These are phyloP conservation scores for Mixornis gularis DNA, from an alignment of 2,113 vertebrate species.

Conservation along the genomic window DNA sequence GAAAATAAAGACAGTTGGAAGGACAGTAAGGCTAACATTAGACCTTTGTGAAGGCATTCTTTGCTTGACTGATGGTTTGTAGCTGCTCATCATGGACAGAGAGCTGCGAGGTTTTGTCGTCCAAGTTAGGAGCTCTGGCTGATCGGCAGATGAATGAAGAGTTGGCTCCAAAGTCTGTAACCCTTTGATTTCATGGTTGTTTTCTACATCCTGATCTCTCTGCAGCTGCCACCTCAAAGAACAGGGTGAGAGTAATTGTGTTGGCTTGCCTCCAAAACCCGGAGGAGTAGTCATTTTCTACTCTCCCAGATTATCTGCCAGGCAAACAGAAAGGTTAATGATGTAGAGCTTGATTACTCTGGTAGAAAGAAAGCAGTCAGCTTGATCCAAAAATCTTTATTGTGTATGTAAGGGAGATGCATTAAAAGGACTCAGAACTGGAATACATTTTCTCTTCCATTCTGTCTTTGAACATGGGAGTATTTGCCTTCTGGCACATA, in stretches of 20 bases:
- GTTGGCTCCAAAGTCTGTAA: not conserved
- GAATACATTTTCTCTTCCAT: not conserved
- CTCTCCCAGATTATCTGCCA: conserved; percentile 41
- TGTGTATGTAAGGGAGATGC: not conserved
- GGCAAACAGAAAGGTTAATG: conserved; percentile 62
- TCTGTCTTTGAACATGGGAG: not conserved
- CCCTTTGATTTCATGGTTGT: not conserved
- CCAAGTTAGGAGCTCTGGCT: not conserved
- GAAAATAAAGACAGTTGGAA: conserved; percentile 43
- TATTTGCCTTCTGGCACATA: conserved; percentile 27
- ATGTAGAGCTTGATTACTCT: conserved; percentile 52
- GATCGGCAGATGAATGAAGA: not conserved
- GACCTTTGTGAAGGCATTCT: not conserved
- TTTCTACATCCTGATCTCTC: conserved; percentile 25
- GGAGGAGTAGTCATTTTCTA: conserved; percentile 22
- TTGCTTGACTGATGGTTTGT: not conserved
- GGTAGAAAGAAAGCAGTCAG: conserved; percentile 49
- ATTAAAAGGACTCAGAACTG: not conserved
- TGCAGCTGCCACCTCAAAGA: conserved; percentile 45
- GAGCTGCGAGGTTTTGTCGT: not conserved
- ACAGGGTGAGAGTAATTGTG: conserved; percentile 40
- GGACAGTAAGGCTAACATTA: not conserved
- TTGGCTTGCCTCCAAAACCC: conserved; percentile 43
- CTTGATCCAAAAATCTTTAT: conserved; percentile 46
- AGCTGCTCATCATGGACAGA: not conserved